Evolutionary conservation across 2,888 invertebrate species (phyloP), one percentile per base, ranked within the genome.

Genomic region (Xylophagus ater): DNA sequence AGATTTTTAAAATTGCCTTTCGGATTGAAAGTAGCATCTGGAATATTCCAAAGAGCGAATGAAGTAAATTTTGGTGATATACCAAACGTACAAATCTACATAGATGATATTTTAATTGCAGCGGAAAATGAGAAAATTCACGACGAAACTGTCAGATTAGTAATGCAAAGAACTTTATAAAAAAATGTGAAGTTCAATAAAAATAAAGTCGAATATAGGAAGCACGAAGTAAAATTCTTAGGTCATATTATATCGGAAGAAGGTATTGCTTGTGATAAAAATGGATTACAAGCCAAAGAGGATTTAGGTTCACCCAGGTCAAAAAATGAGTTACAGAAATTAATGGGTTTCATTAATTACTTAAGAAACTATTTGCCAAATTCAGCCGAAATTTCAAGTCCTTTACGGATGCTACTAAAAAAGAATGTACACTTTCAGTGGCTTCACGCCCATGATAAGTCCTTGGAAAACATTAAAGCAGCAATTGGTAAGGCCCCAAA

Each of bases 341-440:
- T 42, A 8, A 25, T 47, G 29, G 47, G 47, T 20, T 25, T 47
- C 19, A 20, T 47, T 9, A 47, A 45, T 34, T 44, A 44, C 41
- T 38, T 46, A 12, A 28, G 36, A 18, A 5, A n/a, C 3, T 46
- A 35, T 12, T 30, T 42, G 8, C 35, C 39, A 19, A 44, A 44
- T 32, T 9, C 47, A 2, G 38, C 49, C 1, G 37, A 41, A 21
- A 28, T 33, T 15, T 39, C 45, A 2, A 37, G 30, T 4, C 45
- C 39, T 20, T 28, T 47, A 7, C 21, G 47, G 17, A 24, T 42
- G 14, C 25, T 49, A 19, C 37, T 47, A 8, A 35, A 40, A 36
- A 46, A 49, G 17, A 34, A 47, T 36, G 34, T 37, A 2, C 8
- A 21, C 4, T 45, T 18, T 12, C 9, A 33, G 3, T 51, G 49